These are phyloP conservation scores for Mormyrus hasselquistii DNA, from an alignment of 2,797 vertebrate genomes.

Conservation along the genomic window DNA sequence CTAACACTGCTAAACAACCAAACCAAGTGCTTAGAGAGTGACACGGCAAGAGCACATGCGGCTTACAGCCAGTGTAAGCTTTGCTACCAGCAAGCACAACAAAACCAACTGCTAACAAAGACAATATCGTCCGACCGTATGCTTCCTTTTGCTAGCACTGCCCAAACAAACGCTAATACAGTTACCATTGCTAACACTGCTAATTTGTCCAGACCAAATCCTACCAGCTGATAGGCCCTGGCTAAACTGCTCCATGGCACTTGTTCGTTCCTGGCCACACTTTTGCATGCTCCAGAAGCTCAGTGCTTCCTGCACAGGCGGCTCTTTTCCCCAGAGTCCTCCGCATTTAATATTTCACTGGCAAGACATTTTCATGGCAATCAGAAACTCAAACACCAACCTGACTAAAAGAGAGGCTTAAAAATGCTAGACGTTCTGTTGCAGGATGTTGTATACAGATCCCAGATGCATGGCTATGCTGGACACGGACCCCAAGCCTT, in stretches of 20 bases:
- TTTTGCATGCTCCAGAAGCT: neutral
- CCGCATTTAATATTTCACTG: conserved; percentile 58
- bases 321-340: conserved; percentile 20
- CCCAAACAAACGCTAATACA: conserved; percentile 9
- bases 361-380: conserved; percentile 54
- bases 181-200: neutral
- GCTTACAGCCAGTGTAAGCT: neutral
- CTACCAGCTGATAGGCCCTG: neutral
- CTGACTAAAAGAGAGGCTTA: conserved; percentile 11
- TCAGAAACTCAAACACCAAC: conserved; percentile 47
- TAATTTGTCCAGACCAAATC: neutral
- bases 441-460: neutral
- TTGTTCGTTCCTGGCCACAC: neutral
- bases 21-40: neutral
- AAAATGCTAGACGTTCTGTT: neutral
- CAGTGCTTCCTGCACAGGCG: neutral
- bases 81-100: neutral
- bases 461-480: neutral
- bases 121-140: neutral
- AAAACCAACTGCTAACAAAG: conserved; percentile 10
- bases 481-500: neutral
- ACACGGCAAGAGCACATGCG: neutral
- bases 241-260: neutral
- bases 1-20: neutral
- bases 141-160: neutral